These are phyloP conservation scores for Microchrysa polita DNA, from an alignment of 2,888 invertebrate genomes.

Conservation along the genomic window DNA sequence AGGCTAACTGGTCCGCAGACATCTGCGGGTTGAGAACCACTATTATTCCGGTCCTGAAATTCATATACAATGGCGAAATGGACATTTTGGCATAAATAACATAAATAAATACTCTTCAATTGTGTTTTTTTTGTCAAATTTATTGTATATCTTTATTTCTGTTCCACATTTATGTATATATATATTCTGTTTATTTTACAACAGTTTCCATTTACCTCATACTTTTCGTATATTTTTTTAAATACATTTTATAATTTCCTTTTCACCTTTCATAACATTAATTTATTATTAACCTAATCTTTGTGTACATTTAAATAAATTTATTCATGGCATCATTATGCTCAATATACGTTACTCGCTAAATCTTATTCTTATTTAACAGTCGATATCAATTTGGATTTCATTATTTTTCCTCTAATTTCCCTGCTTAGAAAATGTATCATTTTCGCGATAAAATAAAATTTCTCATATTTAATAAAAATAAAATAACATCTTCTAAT, in stretches of 20 bases:
- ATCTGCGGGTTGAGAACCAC: too few species aligned
- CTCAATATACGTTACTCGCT: background rate
- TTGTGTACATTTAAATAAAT: background rate
- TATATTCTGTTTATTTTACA: constrained; percentile 3
- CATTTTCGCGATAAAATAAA: too few species aligned
- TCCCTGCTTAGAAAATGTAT: too few species aligned
- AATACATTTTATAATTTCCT: background rate
- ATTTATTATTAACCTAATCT: background rate
- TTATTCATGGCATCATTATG: too few species aligned
- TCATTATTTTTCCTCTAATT: too few species aligned
- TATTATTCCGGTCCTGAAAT: too few species aligned
- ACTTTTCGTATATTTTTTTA: background rate
- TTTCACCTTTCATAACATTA: background rate
- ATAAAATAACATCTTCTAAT: too few species aligned
- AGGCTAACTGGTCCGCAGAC: too few species aligned
- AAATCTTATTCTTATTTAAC: background rate
- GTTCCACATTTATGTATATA: constrained; percentile 3
- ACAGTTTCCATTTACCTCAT: constrained; percentile 3
- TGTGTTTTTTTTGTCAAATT: constrained; percentile 3
- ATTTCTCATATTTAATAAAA: too few species aligned
- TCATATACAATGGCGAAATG: too few species aligned
- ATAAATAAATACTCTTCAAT: too few species aligned
- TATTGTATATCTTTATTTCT: constrained; percentile 2
- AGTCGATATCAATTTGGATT: constrained; percentile 4
- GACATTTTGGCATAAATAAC: too few species aligned